These are phyloP conservation scores for Oreortyx pictus DNA, from an alignment of 2,797 vertebrate genomes.

Conservation along the genomic window DNA sequence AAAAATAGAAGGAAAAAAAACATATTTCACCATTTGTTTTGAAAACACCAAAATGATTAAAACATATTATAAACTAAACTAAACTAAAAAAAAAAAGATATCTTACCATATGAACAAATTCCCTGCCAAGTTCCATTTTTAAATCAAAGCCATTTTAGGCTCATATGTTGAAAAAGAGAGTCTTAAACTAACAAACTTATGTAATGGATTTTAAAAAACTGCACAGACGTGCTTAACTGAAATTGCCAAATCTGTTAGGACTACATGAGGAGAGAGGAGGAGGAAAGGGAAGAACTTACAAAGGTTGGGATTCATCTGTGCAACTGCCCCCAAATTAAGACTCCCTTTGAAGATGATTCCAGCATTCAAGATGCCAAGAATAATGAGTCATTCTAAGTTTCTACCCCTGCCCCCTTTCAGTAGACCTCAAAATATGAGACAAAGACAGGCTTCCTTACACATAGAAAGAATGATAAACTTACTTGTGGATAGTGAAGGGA, in stretches of 20 bases:
- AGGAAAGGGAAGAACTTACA: conserved; percentile 28
- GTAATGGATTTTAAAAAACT: conserved; percentile 69
- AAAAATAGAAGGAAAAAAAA: conserved; percentile 72
- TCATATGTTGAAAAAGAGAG: conserved; percentile 74
- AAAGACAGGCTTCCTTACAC: background rate
- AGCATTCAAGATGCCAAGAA: conserved; percentile 39
- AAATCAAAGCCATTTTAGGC: conserved; percentile 78
- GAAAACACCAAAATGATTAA: conserved; percentile 81
- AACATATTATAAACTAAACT: conserved; percentile 79
- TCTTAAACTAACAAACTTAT: conserved; percentile 74
- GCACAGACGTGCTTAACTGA: conserved; percentile 61
- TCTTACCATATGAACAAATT: conserved; percentile 79
- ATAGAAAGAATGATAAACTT: background rate
- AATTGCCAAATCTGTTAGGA: conserved; percentile 65
- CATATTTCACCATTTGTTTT: conserved; percentile 82
- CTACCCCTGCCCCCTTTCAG: background rate
- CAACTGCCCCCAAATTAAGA: conserved; percentile 48
- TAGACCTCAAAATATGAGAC: conserved; percentile 1
- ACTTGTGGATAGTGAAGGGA: background rate
- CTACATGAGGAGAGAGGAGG: conserved; percentile 49
- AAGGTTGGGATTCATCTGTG: conserved; percentile 59
- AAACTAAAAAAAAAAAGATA: conserved; percentile 55
- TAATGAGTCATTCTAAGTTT: conserved; percentile 23
- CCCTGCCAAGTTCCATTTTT: conserved; percentile 81
- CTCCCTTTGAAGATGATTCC: conserved; percentile 59